phyloP scores from a whole-genome alignment of 2,113 vertebrate species.

The Brachyistius frenatus region DNA sequence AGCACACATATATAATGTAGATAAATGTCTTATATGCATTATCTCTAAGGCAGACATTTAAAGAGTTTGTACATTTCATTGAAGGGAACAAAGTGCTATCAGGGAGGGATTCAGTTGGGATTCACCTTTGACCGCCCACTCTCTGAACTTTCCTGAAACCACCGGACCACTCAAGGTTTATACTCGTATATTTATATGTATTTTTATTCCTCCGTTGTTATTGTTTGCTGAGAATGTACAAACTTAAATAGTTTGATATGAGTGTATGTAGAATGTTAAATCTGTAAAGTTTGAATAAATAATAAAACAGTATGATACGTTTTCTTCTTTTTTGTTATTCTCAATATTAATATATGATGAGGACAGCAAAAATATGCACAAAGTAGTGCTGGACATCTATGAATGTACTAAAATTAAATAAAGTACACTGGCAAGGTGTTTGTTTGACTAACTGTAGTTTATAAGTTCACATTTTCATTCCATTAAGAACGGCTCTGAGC shows the following conservation, averaged over 20 bases:
- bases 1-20: neutral
- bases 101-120: conserved; percentile 2
- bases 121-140: conserved; percentile 6
- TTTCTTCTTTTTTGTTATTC: neutral
- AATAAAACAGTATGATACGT: conserved; percentile 11
- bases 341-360: neutral
- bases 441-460: neutral
- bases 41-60: neutral
- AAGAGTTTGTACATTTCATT: neutral
- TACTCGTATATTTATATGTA: conserved; percentile 37
- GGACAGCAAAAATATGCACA: neutral
- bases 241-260: neutral
- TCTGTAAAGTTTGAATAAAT: conserved; percentile 36
- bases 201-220: conserved; percentile 53
- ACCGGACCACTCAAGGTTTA: conserved; percentile 41
- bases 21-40: neutral
- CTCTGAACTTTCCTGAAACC: conserved; percentile 31
- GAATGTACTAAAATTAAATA: too few species aligned
- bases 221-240: conserved; percentile 36
- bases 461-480: neutral
- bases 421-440: neutral
- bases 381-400: neutral
- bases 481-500: neutral
- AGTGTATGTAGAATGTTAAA: conserved; percentile 30
- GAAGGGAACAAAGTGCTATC: conserved; percentile 28